Conservation (phyloP, 2,113 vertebrate genomes). For the Craseonycteris thonglongyai region DNA sequence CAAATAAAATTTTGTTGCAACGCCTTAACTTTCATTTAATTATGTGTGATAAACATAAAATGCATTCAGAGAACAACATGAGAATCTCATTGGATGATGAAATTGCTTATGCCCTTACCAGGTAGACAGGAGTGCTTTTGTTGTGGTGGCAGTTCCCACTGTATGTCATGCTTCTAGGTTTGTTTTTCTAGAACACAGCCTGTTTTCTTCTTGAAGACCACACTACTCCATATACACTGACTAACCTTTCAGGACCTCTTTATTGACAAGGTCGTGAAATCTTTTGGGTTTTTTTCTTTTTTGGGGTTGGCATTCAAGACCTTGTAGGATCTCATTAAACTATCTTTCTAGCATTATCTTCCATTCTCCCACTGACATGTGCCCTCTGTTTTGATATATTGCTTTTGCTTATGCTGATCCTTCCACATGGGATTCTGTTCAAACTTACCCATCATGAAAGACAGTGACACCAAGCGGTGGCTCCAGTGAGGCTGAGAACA, state of each 20-base stretch:
- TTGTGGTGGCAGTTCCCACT: background rate
- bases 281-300: background rate
- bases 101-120: background rate
- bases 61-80: background rate
- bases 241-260: background rate
- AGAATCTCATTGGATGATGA: background rate
- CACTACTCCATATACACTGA: background rate
- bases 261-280: background rate
- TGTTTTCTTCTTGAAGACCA: background rate
- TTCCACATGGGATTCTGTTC: background rate
- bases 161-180: background rate
- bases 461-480: background rate
- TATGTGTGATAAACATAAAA: constrained; percentile 26
- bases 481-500: background rate
- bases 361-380: background rate
- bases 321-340: background rate
- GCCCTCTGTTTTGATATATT: background rate
- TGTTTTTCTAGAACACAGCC: background rate
- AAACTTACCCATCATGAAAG: background rate
- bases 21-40: constrained; percentile 23
- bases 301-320: background rate
- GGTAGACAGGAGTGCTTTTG: background rate
- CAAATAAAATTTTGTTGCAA: constrained; percentile 21
- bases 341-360: background rate
- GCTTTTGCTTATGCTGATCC: background rate